Conservation (phyloP, 2,113 vertebrate genomes). For the Anolis carolinensis region DNA sequence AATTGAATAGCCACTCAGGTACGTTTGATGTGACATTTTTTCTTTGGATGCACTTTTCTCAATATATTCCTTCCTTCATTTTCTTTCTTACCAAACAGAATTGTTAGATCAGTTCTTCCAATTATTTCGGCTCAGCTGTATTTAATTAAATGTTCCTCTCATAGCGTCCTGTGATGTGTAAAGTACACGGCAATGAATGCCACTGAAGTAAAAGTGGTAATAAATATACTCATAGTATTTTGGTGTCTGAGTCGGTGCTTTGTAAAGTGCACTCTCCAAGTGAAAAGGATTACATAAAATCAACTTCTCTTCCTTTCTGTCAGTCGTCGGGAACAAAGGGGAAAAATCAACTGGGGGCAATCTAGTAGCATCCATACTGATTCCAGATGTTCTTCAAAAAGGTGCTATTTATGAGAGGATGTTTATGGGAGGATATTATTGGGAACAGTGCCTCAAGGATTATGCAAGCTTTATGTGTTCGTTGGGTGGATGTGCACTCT, state of each 20-base stretch:
- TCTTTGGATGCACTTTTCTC: not conserved
- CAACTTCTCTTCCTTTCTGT: constrained; percentile 41
- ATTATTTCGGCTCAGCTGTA: not conserved
- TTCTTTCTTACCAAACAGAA: not conserved
- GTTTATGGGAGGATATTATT: constrained; percentile 57
- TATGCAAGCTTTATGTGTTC: constrained; percentile 20
- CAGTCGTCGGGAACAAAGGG: constrained; percentile 24
- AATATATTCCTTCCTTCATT: not conserved
- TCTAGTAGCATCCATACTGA: constrained; percentile 53
- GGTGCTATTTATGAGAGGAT: constrained; percentile 61
- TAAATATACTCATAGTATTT: constrained; percentile 12
- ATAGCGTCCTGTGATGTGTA: not conserved
- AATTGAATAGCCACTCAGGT: too few species aligned
- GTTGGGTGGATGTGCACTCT: not conserved
- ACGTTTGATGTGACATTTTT: not conserved
- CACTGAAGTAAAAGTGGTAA: not conserved
- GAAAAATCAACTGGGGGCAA: constrained; percentile 41
- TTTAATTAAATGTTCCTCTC: constrained; percentile 15
- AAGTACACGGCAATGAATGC: constrained; percentile 5
- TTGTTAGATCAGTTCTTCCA: not conserved
- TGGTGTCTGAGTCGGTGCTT: constrained; percentile 25
- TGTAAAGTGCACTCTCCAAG: constrained; percentile 37
- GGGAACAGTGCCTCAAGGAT: constrained; percentile 52
- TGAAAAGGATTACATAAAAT: constrained; percentile 21
- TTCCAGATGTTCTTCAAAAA: constrained; percentile 72